A percentile compares a stretch with the other conserved stretches of the same genome.
Conservation (phyloP, 23 tunicate genomes). For the Halocynthia roretzi region DNA sequence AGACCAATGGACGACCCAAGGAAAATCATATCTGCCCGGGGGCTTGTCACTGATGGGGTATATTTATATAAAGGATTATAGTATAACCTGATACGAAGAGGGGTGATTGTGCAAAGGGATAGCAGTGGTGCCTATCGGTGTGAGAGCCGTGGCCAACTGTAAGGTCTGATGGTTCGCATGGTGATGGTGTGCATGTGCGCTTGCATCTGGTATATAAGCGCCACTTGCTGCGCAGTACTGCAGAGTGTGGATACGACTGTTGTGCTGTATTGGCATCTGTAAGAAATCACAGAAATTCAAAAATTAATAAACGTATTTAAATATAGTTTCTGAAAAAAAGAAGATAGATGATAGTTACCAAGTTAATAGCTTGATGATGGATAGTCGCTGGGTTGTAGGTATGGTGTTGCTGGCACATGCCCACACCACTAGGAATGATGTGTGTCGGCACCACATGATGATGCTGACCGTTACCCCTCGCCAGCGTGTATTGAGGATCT, state of each 20-base stretch:
- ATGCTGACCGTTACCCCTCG: constrained; percentile 18
- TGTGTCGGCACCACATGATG: constrained; percentile 30
- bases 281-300: not conserved
- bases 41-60: not conserved
- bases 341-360: constrained; percentile 37
- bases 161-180: constrained; percentile 33
- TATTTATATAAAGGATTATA: not conserved
- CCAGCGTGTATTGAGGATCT: constrained; percentile 47
- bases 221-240: constrained; percentile 75
- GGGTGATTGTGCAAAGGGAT: constrained; percentile 40
- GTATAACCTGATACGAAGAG: constrained; percentile 46
- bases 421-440: constrained; percentile 33
- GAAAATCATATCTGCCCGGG: too few species aligned
- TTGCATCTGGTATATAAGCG: constrained; percentile 53
- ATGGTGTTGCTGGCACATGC: constrained; percentile 39
- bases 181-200: constrained; percentile 26
- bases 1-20: too few species aligned
- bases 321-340: not conserved
- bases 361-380: constrained; percentile 48
- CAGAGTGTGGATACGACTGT: constrained; percentile 53
- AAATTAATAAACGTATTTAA: not conserved
- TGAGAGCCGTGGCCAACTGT: constrained; percentile 39
- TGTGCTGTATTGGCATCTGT: constrained; percentile 76
- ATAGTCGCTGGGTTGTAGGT: constrained; percentile 33
- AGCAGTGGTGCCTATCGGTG: constrained; percentile 39